phyloP scores from a whole-genome alignment of 1,140 invertebrate genomes.

The Odontomachus brunneus region DNA sequence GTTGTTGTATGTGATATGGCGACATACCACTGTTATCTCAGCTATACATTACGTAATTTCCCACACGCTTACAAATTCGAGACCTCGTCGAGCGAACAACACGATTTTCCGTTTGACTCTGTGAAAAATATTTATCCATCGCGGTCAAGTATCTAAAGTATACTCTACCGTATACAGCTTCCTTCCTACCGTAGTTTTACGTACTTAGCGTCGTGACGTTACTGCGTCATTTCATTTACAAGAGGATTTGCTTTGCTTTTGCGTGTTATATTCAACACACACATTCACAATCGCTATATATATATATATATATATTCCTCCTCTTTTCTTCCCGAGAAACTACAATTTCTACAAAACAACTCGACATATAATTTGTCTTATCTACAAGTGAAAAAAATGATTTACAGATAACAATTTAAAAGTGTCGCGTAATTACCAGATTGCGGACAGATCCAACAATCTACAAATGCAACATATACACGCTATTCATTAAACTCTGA shows the following conservation, averaged over 20 bases:
- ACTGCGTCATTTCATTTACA: background rate
- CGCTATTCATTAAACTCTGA: background rate
- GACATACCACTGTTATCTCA: constrained; percentile 66
- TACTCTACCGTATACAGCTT: no score
- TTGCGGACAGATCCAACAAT: background rate
- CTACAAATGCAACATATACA: background rate
- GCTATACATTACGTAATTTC: constrained; percentile 63
- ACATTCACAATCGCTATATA: no score
- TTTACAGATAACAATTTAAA: constrained; percentile 2
- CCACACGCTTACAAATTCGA: constrained; percentile 49
- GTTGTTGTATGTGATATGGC: constrained; percentile 75
- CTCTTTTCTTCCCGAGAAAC: background rate
- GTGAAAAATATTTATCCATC: background rate
- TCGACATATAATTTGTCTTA: background rate
- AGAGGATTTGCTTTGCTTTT: background rate
- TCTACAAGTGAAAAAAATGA: background rate
- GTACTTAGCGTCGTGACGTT: no score
- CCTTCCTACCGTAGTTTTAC: no score
- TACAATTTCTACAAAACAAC: background rate
- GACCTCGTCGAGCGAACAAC: constrained; percentile 14
- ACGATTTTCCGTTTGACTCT: constrained; percentile 41
- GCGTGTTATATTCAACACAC: no score
- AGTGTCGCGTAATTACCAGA: background rate
- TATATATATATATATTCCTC: no score
- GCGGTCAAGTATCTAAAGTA: background rate